Evolutionary conservation across 2,113 vertebrate species (phyloP).

Genomic region (Origma solitaria): DNA sequence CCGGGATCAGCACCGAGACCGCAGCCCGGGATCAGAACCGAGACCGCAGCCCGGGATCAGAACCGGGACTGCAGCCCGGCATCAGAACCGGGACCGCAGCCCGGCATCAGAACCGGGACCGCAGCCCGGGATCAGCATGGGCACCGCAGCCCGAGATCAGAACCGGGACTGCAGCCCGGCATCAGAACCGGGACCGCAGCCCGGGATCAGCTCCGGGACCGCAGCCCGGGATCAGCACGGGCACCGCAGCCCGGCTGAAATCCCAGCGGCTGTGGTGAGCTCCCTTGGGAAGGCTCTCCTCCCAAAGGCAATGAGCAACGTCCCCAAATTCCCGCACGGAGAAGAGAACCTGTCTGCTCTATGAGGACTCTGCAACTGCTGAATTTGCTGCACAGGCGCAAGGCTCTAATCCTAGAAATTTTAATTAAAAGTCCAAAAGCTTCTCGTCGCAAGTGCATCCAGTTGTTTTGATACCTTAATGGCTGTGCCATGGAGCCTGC

Average conservation of each 20-base stretch:
- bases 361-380: neutral
- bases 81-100: accelerated
- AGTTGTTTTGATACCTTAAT: neutral
- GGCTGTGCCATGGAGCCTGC: accelerated
- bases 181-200: accelerated
- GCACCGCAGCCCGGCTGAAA: neutral
- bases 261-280: accelerated
- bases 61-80: accelerated
- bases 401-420: neutral
- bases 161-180: accelerated
- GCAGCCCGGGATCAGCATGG: too few relatives aligned
- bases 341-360: neutral
- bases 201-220: accelerated
- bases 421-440: neutral
- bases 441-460: neutral
- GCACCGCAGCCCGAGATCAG: accelerated
- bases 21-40: accelerated
- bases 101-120: accelerated
- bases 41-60: too few relatives aligned
- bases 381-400: too few relatives aligned
- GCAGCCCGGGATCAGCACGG: accelerated
- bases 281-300: neutral
- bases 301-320: accelerated
- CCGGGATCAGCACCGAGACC: accelerated
- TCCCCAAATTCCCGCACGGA: neutral